Conservation (phyloP, 2,888 invertebrate genomes). For the Pollenia labialis region DNA sequence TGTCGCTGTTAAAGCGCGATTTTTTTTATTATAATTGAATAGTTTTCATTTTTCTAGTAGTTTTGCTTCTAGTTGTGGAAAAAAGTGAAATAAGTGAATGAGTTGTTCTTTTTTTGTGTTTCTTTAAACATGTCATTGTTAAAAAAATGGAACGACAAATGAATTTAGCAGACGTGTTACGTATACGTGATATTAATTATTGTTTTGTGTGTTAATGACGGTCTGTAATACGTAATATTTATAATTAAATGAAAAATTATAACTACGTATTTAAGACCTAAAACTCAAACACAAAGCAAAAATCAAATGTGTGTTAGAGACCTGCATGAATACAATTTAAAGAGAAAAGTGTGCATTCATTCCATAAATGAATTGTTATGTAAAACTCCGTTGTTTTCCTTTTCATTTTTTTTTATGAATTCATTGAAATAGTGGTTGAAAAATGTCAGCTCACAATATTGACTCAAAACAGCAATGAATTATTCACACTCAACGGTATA, state of each 20-base stretch:
- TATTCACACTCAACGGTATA: too few relatives aligned
- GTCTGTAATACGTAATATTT: constrained; percentile 27
- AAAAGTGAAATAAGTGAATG: constrained; percentile 5
- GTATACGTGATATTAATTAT: constrained; percentile 23
- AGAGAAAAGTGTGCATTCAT: too few relatives aligned
- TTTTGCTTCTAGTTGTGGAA: constrained; percentile 20
- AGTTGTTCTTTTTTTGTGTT: constrained; percentile 22
- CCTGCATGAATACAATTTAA: too few relatives aligned
- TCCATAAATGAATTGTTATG: too few relatives aligned
- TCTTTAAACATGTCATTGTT: constrained; percentile 10
- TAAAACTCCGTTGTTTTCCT: too few relatives aligned
- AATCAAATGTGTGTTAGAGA: too few relatives aligned
- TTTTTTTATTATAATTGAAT: constrained; percentile 37
- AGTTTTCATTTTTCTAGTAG: constrained; percentile 6
- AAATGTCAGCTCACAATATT: too few relatives aligned
- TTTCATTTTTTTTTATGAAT: too few relatives aligned
- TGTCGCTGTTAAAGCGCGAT: constrained; percentile 36
- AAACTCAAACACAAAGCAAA: too few relatives aligned
- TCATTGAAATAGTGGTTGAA: too few relatives aligned
- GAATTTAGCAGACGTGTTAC: constrained; percentile 12
- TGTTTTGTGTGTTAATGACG: not conserved
- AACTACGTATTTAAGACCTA: too few relatives aligned
- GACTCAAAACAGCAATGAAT: too few relatives aligned
- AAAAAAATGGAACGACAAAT: constrained; percentile 19
- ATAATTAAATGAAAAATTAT: not conserved